These are phyloP conservation scores for Homarus gammarus DNA, from an alignment of 2,888 invertebrate genomes.

Conservation along the genomic window DNA sequence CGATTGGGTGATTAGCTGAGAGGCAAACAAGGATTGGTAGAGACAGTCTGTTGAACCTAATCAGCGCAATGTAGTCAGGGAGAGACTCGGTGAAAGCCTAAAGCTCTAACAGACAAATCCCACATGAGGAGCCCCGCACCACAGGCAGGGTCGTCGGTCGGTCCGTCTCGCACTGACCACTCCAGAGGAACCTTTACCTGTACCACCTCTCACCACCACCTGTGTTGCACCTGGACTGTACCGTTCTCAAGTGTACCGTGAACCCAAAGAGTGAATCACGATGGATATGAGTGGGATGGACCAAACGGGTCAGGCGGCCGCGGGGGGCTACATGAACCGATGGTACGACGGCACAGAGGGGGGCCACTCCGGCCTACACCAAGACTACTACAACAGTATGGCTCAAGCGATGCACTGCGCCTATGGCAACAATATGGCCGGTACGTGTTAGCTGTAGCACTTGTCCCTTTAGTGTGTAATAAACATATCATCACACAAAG, in stretches of 20 bases:
- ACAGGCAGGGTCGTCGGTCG: conserved; percentile 37
- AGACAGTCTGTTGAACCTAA: conserved; percentile 46
- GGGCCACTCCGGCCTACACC: conserved; percentile 73
- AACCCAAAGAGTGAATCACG: conserved; percentile 37
- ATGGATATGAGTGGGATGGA: conserved; percentile 76
- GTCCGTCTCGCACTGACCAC: conserved; percentile 28
- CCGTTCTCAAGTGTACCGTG: conserved; percentile 35
- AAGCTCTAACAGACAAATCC: conserved; percentile 25
- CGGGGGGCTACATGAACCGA: conserved; percentile 75
- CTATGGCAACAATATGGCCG: conserved; percentile 76
- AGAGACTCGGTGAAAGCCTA: conserved; percentile 4
- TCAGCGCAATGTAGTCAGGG: conserved; percentile 58
- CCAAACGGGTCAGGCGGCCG: conserved; percentile 66
- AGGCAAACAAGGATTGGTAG: conserved; percentile 44
- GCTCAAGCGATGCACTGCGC: conserved; percentile 75
- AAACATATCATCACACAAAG: neutral
- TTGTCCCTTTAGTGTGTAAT: conserved; percentile 3
- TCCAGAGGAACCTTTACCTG: conserved; percentile 30
- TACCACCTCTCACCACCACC: conserved; percentile 27
- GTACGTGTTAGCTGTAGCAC: conserved; percentile 36
- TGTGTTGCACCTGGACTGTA: conserved; percentile 40
- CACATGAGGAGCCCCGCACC: conserved; percentile 55
- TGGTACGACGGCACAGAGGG: conserved; percentile 73
- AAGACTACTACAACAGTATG: conserved; percentile 76
- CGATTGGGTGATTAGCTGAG: conserved; percentile 4